These are phyloP conservation scores for Cromileptes altivelis DNA, from an alignment of 2,113 vertebrate genomes.

Conservation along the genomic window DNA sequence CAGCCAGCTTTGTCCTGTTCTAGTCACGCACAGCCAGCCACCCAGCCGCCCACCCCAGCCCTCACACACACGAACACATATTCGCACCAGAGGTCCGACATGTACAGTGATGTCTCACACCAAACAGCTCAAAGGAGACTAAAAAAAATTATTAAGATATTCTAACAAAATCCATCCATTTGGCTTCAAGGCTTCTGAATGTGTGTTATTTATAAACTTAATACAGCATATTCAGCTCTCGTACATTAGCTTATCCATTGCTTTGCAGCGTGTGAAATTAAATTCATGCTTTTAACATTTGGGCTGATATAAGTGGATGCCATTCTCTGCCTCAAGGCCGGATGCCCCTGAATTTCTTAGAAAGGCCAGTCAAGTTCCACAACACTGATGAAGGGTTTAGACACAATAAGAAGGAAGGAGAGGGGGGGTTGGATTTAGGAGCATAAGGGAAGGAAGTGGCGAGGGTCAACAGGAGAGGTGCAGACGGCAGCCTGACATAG, in stretches of 20 bases:
- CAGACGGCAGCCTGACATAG: conserved; percentile 60
- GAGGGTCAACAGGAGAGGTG: conserved; percentile 65
- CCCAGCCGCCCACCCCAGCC: conserved; percentile 6
- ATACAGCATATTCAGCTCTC: conserved; percentile 4
- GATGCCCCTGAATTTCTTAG: conserved; percentile 60
- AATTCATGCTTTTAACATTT: conserved; percentile 26
- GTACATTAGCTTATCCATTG: conserved; percentile 7
- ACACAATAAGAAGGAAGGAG: conserved; percentile 61
- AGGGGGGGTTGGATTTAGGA: conserved; percentile 23
- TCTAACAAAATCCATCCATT: background rate
- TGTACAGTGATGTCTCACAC: conserved; percentile 17
- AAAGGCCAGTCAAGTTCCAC: conserved; percentile 61
- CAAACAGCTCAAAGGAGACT: conserved; percentile 10
- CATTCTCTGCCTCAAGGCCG: conserved; percentile 33
- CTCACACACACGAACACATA: conserved; percentile 32
- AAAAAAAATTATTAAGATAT: background rate
- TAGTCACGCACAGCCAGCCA: conserved; percentile 80
- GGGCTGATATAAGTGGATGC: conserved; percentile 12
- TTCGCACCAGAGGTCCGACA: conserved; percentile 45
- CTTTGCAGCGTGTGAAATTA: conserved; percentile 17
- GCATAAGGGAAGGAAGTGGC: conserved; percentile 67
- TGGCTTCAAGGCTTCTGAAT: background rate
- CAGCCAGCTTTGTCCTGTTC: conserved; percentile 79
- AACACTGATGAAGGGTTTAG: conserved; percentile 69
- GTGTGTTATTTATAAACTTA: conserved; percentile 15